Conservation (phyloP, 2,888 invertebrate genomes). For the Pegoplata infirma region DNA sequence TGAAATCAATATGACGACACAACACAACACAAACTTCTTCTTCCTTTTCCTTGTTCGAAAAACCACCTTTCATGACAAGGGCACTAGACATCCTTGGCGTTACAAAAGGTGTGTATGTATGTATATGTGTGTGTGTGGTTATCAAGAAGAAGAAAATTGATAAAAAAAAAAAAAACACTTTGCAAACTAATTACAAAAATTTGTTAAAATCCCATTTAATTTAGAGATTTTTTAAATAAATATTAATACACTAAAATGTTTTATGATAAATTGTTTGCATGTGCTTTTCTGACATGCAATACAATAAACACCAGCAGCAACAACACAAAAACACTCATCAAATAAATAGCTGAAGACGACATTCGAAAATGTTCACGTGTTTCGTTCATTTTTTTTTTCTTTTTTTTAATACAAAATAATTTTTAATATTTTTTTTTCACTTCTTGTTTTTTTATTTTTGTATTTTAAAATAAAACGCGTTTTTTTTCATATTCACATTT, state of each 20-base stretch:
- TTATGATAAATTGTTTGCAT: conserved; percentile 53
- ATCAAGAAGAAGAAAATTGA: not conserved
- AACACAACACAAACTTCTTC: conserved; percentile 1
- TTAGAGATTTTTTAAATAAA: conserved; percentile 6
- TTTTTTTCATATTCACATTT: conserved; percentile 30
- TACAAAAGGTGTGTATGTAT: conserved; percentile 1
- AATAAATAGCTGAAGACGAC: not conserved
- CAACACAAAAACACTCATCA: conserved; percentile 1
- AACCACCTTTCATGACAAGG: conserved; percentile 46
- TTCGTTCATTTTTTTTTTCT: not conserved
- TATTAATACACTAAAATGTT: conserved; percentile 24
- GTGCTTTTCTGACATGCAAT: conserved; percentile 50
- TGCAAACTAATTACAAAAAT: not conserved
- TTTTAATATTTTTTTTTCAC: not conserved
- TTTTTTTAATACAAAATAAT: conserved; percentile 7
- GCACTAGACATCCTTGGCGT: conserved; percentile 60
- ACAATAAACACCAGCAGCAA: conserved; percentile 24
- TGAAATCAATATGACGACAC: conserved; percentile 49
- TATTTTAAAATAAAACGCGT: not conserved
- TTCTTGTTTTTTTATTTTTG: no score
- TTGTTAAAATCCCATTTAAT: not conserved
- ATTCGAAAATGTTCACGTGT: not conserved
- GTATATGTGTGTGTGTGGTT: not conserved
- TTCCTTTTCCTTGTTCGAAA: not conserved
- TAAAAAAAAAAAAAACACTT: not conserved